Evolutionary conservation across 2,888 invertebrate species (phyloP).

Genomic region (Melieria picta): DNA sequence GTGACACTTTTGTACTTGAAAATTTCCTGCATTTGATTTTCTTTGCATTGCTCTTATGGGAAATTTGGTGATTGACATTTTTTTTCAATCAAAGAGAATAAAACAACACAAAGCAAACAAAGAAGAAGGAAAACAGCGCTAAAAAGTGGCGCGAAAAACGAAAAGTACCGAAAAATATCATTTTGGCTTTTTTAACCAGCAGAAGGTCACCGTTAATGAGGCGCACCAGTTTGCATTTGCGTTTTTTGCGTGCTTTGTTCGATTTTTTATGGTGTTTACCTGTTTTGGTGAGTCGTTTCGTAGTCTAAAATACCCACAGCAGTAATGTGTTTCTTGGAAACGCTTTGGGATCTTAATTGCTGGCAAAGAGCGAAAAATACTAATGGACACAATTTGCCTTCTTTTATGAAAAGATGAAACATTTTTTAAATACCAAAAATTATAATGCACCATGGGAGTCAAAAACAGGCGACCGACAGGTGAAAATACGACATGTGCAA

Average conservation of each 20-base stretch:
- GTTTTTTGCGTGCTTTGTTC: constrained; percentile 10
- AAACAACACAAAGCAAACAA: too few relatives aligned
- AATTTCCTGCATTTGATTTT: constrained; percentile 46
- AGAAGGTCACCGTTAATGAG: constrained; percentile 39
- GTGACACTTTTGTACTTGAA: constrained; percentile 25
- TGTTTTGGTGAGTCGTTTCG: constrained; percentile 9
- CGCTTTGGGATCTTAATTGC: too few relatives aligned
- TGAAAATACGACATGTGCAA: too few relatives aligned
- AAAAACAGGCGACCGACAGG: too few relatives aligned
- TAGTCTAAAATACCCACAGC: too few relatives aligned
- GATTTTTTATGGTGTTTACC: constrained; percentile 4
- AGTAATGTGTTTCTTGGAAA: too few relatives aligned
- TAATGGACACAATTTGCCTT: too few relatives aligned
- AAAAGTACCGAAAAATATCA: constrained; percentile 21
- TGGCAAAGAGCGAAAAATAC: too few relatives aligned
- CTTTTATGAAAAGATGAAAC: too few relatives aligned
- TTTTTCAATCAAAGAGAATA: too few relatives aligned
- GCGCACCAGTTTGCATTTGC: not conserved
- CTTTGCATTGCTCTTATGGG: constrained; percentile 53
- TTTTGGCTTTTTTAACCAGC: constrained; percentile 26
- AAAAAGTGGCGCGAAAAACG: constrained; percentile 3
- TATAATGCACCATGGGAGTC: too few relatives aligned
- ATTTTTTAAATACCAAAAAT: too few relatives aligned
- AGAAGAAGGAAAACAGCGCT: not conserved
- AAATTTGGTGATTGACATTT: constrained; percentile 47